Evolutionary conservation across 2,888 invertebrate genomes (phyloP).

Genomic region (Helleia helle): DNA sequence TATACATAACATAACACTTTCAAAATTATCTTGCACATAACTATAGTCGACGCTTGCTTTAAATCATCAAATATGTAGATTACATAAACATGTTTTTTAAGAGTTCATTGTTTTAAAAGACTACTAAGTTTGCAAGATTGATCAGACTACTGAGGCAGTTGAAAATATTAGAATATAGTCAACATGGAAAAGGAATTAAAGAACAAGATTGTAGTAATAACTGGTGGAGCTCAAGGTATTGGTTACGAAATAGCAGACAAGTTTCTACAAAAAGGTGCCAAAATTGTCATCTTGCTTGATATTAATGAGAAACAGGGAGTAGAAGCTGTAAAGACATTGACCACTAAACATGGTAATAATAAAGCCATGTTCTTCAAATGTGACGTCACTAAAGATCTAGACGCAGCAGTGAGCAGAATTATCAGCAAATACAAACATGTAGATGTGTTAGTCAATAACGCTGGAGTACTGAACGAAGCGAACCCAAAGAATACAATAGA

Average conservation of each 20-base stretch:
- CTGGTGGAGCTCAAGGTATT: conserved; percentile 71
- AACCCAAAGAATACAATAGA: conserved; percentile 25
- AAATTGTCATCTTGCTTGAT: conserved; percentile 31
- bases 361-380: conserved; percentile 51
- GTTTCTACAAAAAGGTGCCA: conserved; percentile 47
- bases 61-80: too few species aligned
- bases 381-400: conserved; percentile 55
- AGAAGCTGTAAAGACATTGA: conserved; percentile 47
- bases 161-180: too few species aligned
- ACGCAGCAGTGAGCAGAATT: conserved; percentile 33
- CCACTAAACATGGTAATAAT: conserved; percentile 46
- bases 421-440: conserved; percentile 29
- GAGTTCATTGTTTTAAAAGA: too few species aligned
- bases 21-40: too few species aligned
- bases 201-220: conserved; percentile 39
- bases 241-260: conserved; percentile 57
- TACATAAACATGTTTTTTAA: too few species aligned
- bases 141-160: too few species aligned
- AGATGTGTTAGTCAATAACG: conserved; percentile 47
- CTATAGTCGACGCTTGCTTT: too few species aligned
- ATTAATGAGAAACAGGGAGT: conserved; percentile 39
- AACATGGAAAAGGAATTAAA: conserved; percentile 20
- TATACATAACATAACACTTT: too few species aligned
- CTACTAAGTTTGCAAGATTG: too few species aligned
- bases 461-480: conserved; percentile 31